Base-by-base conservation (phyloP, 37 sponge, comb jelly and placozoan genomes). In the Amphimedon queenslandica region DNA sequence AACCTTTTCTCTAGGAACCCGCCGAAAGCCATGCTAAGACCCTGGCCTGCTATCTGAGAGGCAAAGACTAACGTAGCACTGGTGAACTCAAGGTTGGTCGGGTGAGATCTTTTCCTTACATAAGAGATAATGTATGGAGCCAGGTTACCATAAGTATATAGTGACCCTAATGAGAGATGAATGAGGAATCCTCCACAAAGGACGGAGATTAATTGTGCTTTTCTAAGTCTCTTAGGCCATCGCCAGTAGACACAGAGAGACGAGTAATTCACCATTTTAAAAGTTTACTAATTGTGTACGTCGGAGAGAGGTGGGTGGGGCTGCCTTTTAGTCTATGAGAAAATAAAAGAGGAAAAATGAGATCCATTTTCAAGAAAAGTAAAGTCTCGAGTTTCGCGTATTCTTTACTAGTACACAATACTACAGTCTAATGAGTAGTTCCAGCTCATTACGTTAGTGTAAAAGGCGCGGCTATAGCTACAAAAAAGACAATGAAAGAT, bases 81-180 rank as follows among this genome's bases (percentile, higher is more conserved):
- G 1, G 40, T 63, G 2, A 37, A 34, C 1, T 35, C 51, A 1
- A 80, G 56, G 37, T 76, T 66, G 1, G 31, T 28, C 1, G 87
- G 87, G 67, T 71, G 81, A 5, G 87, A 87, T 16, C 58, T 74
- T 18, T 88, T 72, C 20, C 70, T 74, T n/a, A 88, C 80, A 67
- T 87, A 96, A 39, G 92, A 88, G 16, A 82, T 76, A 33, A 96
- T 83, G 82, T 91, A 96, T 4, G 93, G 90, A n/a, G 79, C 73
- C 75, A 96, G 30, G 64, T 92, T 91, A 27, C 87, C 90, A 56
- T 69, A 85, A 16, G 93, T 86, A 74, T 89, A 96, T 29, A 84
- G 38, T 25, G 90, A 80, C 13, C 96, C 96, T 0, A 96, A 76
- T 33, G 90, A 78, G 30, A 96, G 65, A 67, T 96, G 96, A 30